A percentile compares a stretch with the other conserved stretches of the same genome.
phyloP scores from a whole-genome alignment of 1,140 invertebrate species.

The Cyclina sinensis region DNA sequence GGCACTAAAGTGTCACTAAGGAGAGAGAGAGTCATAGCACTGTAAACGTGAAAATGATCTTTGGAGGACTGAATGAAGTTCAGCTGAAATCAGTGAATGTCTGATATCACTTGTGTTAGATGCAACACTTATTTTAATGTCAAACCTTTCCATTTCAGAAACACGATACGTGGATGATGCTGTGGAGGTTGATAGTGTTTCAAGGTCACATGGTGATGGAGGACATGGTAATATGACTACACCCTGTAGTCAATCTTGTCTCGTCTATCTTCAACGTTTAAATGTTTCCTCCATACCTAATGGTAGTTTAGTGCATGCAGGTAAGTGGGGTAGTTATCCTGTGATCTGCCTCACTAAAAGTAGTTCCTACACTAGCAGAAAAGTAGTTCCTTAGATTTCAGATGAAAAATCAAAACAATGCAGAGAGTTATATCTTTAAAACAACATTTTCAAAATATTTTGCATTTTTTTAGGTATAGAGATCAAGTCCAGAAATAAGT shows the following conservation, averaged over 20 bases:
- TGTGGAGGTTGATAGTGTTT: constrained; percentile 27
- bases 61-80: too few species aligned
- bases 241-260: constrained; percentile 42
- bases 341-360: constrained; percentile 59
- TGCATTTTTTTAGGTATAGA: too few species aligned
- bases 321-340: constrained; percentile 59
- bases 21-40: too few species aligned
- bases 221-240: constrained; percentile 54
- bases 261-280: constrained; percentile 37
- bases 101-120: too few species aligned
- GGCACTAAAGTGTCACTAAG: too few species aligned
- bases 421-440: too few species aligned
- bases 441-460: too few species aligned
- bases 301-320: constrained; percentile 55
- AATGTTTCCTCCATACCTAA: constrained; percentile 37
- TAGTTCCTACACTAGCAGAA: constrained; percentile 32
- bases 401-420: neutral
- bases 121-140: too few species aligned
- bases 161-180: constrained; percentile 59
- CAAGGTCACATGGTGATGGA: neutral
- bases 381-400: constrained; percentile 12
- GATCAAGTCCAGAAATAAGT: too few species aligned
- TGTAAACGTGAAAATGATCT: too few species aligned
- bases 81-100: too few species aligned
- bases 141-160: constrained; percentile 33